Evolutionary conservation across 2,888 invertebrate genomes (phyloP), one percentile per base, ranked within the genome.

Genomic region (Drosophila fungiperda): DNA sequence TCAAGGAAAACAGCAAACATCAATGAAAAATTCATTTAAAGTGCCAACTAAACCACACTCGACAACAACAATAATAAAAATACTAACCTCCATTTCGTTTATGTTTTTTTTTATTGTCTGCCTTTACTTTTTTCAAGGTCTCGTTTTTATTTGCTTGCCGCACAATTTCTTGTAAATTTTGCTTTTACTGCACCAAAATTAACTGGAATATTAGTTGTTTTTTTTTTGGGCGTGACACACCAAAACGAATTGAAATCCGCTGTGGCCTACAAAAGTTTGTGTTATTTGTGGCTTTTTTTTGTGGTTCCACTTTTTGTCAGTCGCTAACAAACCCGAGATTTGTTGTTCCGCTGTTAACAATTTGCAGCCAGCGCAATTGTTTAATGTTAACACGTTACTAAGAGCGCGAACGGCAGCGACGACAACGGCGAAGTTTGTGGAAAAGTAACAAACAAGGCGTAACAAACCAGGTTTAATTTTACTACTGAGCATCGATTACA

Each of bases 21-120:
- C 82, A 87, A 89, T 87, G 78, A 84, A 72, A 83, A 80, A 77
- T 66, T 49, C 67, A 69, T 74, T 80, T 55, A 48, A 65, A 60
- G 53, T 50, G 48, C 15, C 64, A 60, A 42, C 52, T 48, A 45
- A 45, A 72, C 66, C 50, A 57, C 49, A 26, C 59, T 12, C 42
- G 42, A 50, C 65, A 64, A 66, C 52, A 77, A 61, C 40, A 72
- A 59, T 20, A 63, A 52, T 57, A 72, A 52, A 35, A 70, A 60
- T 68, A 89, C 89, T 89, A 87, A 90, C 89, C 89, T 90, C 89
- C 91, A 91, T 85, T 65, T 50, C 76, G 60, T 55, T 68, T 70
- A 45, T 45, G 23, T 53, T 52, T 83, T 73, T 66, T 76, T 12
- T 45, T 15, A 5, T 15, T 45, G 45, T 58, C 65, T 73, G 42